These are phyloP conservation scores for Hippocampus guttulatus DNA, from an alignment of 2,113 vertebrate species.

Conservation along the genomic window DNA sequence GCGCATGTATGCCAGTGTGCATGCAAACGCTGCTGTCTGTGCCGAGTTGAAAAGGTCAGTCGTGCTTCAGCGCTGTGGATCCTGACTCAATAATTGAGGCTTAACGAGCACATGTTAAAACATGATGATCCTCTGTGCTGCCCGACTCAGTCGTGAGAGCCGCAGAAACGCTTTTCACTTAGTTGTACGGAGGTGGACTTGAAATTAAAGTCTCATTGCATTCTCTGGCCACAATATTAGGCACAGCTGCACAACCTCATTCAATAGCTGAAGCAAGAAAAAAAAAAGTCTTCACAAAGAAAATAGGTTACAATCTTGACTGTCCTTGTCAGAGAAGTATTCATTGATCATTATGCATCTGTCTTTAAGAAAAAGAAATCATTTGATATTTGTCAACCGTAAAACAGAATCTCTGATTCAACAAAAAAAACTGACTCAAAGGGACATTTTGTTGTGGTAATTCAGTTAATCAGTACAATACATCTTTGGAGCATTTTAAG, in stretches of 20 bases:
- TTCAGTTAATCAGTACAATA: no score
- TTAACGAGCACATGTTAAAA: conserved; percentile 61
- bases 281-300: conserved; percentile 10
- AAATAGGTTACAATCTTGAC: not conserved
- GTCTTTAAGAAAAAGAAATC: no score
- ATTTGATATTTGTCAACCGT: no score
- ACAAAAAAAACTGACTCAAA: no score
- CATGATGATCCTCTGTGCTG: conserved; percentile 34
- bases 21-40: conserved; percentile 42
- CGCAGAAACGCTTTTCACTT: conserved; percentile 41
- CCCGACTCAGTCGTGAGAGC: conserved; percentile 38
- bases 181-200: not conserved
- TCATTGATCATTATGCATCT: not conserved
- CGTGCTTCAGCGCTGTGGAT: conserved; percentile 44
- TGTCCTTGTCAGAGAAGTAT: not conserved
- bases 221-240: not conserved
- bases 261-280: not conserved
- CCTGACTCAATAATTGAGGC: conserved; percentile 57
- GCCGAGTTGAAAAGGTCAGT: conserved; percentile 50
- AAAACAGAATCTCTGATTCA: no score
- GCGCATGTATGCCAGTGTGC: conserved; percentile 33
- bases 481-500: no score
- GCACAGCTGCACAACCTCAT: not conserved
- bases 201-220: not conserved
- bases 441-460: no score